Evolutionary conservation across 2,888 invertebrate species (phyloP), one percentile per base, ranked within the genome.

Genomic region (Ypsolopha scabrella): DNA sequence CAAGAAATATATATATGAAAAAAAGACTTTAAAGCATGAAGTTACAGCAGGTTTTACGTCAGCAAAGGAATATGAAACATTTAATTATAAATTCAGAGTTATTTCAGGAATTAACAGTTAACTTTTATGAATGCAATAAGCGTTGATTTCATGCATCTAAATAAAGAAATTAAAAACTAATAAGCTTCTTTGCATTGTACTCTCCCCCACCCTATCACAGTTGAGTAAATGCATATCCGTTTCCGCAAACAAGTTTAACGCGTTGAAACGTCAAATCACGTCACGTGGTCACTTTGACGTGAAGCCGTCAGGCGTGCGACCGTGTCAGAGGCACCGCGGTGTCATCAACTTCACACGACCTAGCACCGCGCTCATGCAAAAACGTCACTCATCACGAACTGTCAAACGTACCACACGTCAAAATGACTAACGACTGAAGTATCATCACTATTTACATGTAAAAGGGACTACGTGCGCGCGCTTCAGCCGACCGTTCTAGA

Each of bases 401-500:
- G 24, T 24, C 24, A 24, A 24, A 24, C 24, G 24, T 24, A 24
- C 2, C 24, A 24, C 2, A 24, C 24, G 24, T 24, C 24, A 24
- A 24, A 24, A 24, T 24, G 24, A 24, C 24, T 24, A 39, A 39
- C 10, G 8, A 10, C 6, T 7, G 6, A 39, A 11, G 13, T 45
- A 24, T 45, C 24, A 4, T 24, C 24, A 24, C 44, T 24, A 10
- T 47, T 11, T 47, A 36, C 37, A 8, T 36, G 6, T 35, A 24
- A 24, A 24, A 24, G 3, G 47, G 39, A 67, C 57, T 59, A 75
- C 80, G 78, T 78, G 80, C 71, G 73, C 68, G 63, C 68, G 63
- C 66, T 63, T 56, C 73, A 70, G 62, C 68, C 69, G 75, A 64
- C 71, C 67, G 74, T 68, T 75, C 72, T 75, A 75, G 73, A 80